These are phyloP conservation scores for Centropristis striata DNA, from an alignment of 2,113 vertebrate genomes.

Conservation along the genomic window DNA sequence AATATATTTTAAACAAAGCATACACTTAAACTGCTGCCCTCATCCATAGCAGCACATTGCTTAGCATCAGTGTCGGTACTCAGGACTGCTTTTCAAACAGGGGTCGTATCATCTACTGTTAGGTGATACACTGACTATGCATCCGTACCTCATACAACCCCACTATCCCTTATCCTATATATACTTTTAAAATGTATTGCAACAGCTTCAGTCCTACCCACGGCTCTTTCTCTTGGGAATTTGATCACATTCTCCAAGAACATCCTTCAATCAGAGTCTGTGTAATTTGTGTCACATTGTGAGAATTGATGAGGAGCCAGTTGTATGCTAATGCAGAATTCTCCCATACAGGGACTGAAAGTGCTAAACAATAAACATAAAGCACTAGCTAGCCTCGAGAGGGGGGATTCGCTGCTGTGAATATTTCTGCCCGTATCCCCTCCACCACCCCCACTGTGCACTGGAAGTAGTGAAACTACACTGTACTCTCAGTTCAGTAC, in stretches of 20 bases:
- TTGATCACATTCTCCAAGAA: conserved; percentile 38
- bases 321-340: conserved; percentile 68
- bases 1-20: no score
- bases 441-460: background rate
- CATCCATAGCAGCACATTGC: no score
- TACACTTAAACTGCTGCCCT: no score
- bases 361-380: conserved; percentile 61
- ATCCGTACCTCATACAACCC: no score
- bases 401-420: conserved; percentile 15
- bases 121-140: no score
- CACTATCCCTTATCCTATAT: no score
- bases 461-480: conserved; percentile 4
- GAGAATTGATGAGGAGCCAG: conserved; percentile 56
- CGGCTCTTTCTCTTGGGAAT: conserved; percentile 26
- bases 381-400: conserved; percentile 49
- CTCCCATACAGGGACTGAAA: conserved; percentile 34
- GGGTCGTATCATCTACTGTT: no score
- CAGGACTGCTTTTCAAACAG: no score
- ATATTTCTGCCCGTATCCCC: conserved; percentile 28
- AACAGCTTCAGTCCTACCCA: conserved; percentile 5
- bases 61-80: no score
- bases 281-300: conserved; percentile 58
- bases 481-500: conserved; percentile 22
- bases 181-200: conserved; percentile 1
- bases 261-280: conserved; percentile 51